Base-by-base conservation (phyloP, 2,113 vertebrate genomes). In the Scalopus aquaticus region DNA sequence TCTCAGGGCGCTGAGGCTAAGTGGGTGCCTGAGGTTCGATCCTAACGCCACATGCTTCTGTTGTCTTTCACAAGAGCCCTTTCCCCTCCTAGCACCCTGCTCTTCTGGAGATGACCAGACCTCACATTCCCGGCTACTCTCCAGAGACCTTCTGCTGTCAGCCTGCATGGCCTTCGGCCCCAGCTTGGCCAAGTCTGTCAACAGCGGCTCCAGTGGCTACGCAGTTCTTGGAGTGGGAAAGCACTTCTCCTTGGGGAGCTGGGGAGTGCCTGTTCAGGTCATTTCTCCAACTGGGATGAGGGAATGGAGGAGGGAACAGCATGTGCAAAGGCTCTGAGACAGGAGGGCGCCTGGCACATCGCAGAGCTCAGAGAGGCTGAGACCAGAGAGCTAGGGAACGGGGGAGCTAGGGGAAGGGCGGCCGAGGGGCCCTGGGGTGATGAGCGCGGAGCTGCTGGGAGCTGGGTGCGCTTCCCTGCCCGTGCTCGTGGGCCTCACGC, bases 1-100 rank as follows among this genome's bases (percentile, higher is more conserved):
- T 30, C 39, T 30, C 39, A 1, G 3, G 19, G n/a, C 1, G 10
- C 39, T 81, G 58, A 87, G 39, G 32, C 30, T 2, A 10, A 22
- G 32, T 2, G 17, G 10, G 3, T 3, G 37, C 9, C 22, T 20
- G 20, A 28, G 44, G 12, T 24, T 56, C 58, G 67, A 39, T 46
- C 44, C 28, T 4, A 11, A 9, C 0, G n/a, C 22, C 19, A 5
- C 6, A 10, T 2, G 3, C 15, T 19, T 16, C 62, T 3, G 39
- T 42, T 7, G 35, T n/a, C 74, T 12, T 65, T 2, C 0, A 6
- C 1, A 2, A 37, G 3, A 19, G 6, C n/a, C 26, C 22, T 10
- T 26, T 8, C 22, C 9, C 5, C 20, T 28, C 32, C 28, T 0
- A n/a, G 35, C n/a, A 4, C 37, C 60, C 80, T 35, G 56, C 24